phyloP scores from a whole-genome alignment of 2,797 vertebrate genomes.

The Sparidentex hasta region DNA sequence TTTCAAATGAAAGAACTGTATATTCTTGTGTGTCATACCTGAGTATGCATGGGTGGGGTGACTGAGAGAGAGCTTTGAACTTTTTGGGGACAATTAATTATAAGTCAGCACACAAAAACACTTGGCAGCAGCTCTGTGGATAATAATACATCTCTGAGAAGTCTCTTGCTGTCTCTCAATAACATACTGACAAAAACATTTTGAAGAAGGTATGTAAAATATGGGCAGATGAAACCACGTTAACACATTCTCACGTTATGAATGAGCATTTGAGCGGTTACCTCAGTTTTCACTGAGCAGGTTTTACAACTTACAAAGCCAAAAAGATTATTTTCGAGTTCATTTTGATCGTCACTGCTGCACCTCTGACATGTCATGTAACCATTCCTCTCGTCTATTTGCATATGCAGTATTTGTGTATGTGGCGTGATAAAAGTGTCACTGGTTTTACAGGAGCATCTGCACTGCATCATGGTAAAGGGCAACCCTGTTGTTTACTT shows the following conservation, averaged over 20 bases:
- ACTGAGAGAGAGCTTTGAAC: conserved; percentile 12
- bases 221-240: conserved; percentile 65
- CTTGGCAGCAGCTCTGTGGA: conserved; percentile 37
- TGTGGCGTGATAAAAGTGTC: conserved; percentile 58
- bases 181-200: conserved; percentile 28
- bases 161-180: conserved; percentile 44
- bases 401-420: conserved; percentile 4
- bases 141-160: conserved; percentile 43
- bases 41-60: not conserved
- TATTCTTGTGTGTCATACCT: conserved; percentile 5
- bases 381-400: conserved; percentile 5
- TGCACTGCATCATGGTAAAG: conserved; percentile 76
- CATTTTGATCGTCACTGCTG: conserved; percentile 22
- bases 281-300: conserved; percentile 66
- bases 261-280: conserved; percentile 41
- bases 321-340: conserved; percentile 66
- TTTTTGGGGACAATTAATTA: conserved; percentile 47
- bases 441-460: conserved; percentile 72
- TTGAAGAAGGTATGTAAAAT: conserved; percentile 70
- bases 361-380: conserved; percentile 27
- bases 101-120: conserved; percentile 11
- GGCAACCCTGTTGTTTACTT: conserved; percentile 87
- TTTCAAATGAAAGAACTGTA: conserved; percentile 3
- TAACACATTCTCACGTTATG: conserved; percentile 68
- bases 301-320: conserved; percentile 78